Base-by-base conservation (phyloP, 2,888 invertebrate genomes). In the Chaetogeoica ovagalla region DNA sequence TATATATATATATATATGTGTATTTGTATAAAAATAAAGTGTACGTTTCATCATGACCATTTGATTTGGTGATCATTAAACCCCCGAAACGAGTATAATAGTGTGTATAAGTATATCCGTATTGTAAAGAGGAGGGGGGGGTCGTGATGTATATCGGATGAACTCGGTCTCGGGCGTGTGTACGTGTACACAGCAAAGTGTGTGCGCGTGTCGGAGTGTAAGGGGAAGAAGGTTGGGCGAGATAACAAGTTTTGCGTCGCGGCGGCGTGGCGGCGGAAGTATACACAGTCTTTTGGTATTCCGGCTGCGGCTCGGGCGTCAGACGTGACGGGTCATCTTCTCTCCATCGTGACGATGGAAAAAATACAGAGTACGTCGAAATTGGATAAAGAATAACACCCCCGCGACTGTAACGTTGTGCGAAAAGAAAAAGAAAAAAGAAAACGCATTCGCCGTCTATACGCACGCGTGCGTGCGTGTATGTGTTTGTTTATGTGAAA, bases 301-400 rank as follows among this genome's bases (percentile, higher is more conserved):
- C 79, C 4, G 63, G 55, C 39, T 63, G 79, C 55, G 79, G 79
- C 63, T 70, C 39, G 23, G 70, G 79, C 63, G 70, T 79, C 70
- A 79, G 79, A 79, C 79, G 79, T 79, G 79, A 79, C 70, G 79
- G 79, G 79, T 79, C 79, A 71, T 79, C 79, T 62, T 62, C 62
- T 70, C 63, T 13, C n/a, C n/a, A 48, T 59, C 52, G 21, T n/a
- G 69, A n/a, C 70, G 62, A 62, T 55, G 79, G 43, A n/a, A 77
- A 77, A 63, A 70, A 62, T 77, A 62, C 17, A 70, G 77, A 69
- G 62, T 62, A 55, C 62, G 70, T 79, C 39, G 70, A 70, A 79
- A 79, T 79, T 70, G 70, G 63, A 79, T 79, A 79, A 70, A 79
- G 70, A 71, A 79, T 70, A 69, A 30, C n/a, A n/a, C 30, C 52